Percentiles rank a stretch among this genome's conserved stretches.
Conservation (phyloP, 2,797 vertebrate species). For the Glossophaga mutica region DNA sequence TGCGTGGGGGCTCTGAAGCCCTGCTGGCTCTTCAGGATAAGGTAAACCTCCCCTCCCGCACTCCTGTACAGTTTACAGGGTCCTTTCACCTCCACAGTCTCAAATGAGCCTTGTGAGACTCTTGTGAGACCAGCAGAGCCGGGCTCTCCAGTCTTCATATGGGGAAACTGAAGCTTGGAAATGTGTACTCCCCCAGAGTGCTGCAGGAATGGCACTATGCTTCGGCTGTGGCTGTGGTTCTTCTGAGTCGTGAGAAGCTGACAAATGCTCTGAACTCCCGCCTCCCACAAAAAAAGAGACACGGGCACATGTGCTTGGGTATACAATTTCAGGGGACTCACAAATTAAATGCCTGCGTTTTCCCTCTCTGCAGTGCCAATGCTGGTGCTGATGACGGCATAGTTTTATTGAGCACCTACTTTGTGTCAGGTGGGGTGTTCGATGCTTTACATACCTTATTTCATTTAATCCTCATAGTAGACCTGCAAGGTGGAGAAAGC, state of each 20-base stretch:
- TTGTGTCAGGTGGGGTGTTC: background rate
- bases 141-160: background rate
- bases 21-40: background rate
- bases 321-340: background rate
- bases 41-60: background rate
- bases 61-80: background rate
- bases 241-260: background rate
- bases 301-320: background rate
- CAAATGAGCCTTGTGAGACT: accelerated
- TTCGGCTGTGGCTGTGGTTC: background rate
- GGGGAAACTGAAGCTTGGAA: background rate
- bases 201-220: background rate
- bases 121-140: background rate
- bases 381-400: accelerated
- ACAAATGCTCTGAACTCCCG: background rate
- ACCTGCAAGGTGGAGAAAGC: background rate
- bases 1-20: background rate
- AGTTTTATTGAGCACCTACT: background rate
- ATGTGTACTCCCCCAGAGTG: no score
- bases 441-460: background rate
- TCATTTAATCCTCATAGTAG: background rate
- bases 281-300: background rate
- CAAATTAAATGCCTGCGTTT: background rate
- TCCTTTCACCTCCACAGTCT: background rate
- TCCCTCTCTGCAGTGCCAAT: background rate